A percentile compares a stretch with the other conserved stretches of the same genome.
Conservation (phyloP, 1,140 invertebrate genomes). For the Onthophagus taurus region DNA sequence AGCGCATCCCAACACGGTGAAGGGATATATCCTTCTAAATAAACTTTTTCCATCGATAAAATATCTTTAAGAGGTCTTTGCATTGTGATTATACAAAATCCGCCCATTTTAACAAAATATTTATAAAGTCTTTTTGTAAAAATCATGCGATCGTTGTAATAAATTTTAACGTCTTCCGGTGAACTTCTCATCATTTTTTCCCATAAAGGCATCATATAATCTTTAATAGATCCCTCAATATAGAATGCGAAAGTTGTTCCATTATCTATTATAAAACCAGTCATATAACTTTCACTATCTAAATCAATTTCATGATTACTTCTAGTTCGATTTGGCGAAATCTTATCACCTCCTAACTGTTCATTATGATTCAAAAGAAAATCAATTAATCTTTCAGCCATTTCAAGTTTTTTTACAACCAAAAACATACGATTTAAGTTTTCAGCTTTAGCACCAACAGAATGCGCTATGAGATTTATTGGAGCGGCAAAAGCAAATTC, state of each 20-base stretch:
- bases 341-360: too few species aligned
- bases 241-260: conserved; percentile 17
- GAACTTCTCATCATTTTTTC: conserved; percentile 9
- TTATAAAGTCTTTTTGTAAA: conserved; percentile 19
- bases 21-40: conserved; percentile 21
- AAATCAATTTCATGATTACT: conserved; percentile 2
- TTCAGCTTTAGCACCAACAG: too few species aligned
- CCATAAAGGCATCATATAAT: conserved; percentile 15
- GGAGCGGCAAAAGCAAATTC: conserved; percentile 12
- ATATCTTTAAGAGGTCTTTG: conserved; percentile 20
- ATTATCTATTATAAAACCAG: conserved; percentile 22
- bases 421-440: conserved; percentile 8
- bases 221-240: conserved; percentile 18
- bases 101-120: conserved; percentile 15
- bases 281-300: conserved; percentile 1
- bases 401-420: neutral
- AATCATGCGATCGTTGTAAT: conserved; percentile 16
- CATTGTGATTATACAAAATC: conserved; percentile 19
- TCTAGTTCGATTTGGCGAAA: too few species aligned
- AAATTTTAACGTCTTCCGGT: conserved; percentile 7
- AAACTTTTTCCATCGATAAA: conserved; percentile 14
- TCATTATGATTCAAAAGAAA: conserved; percentile 2
- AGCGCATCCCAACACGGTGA: conserved; percentile 22
- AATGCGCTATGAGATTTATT: neutral
- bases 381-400: conserved; percentile 4